A percentile compares a stretch with the other conserved stretches of the same genome.
These are phyloP conservation scores for Oeneis ivallda DNA, from an alignment of 2,888 invertebrate genomes.

Conservation along the genomic window DNA sequence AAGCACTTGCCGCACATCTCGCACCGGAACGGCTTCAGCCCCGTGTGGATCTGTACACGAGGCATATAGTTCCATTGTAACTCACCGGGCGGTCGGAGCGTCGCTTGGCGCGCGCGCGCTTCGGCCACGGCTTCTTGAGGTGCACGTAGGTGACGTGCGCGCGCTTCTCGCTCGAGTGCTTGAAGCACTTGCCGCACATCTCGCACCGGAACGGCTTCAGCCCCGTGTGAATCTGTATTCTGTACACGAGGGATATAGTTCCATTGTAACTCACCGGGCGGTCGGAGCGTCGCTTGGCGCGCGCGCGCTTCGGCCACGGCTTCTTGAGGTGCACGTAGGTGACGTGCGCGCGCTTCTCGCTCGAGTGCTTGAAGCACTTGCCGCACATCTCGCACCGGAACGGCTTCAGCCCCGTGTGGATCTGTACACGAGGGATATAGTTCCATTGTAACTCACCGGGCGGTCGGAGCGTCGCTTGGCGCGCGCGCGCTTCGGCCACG, in stretches of 20 bases:
- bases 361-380: constrained; percentile 69
- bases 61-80: neutral
- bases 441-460: no score
- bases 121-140: constrained; percentile 75
- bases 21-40: constrained; percentile 66
- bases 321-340: constrained; percentile 71
- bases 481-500: constrained; percentile 66
- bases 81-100: constrained; percentile 46
- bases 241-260: constrained; percentile 38
- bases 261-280: constrained; percentile 40
- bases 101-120: constrained; percentile 60
- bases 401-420: constrained; percentile 65
- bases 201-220: constrained; percentile 69
- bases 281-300: constrained; percentile 56
- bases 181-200: constrained; percentile 72
- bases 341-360: constrained; percentile 69
- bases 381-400: constrained; percentile 72
- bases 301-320: constrained; percentile 61
- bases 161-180: constrained; percentile 68
- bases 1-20: constrained; percentile 73
- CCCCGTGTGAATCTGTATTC: constrained; percentile 69
- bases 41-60: constrained; percentile 62
- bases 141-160: constrained; percentile 72
- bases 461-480: no score
- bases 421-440: constrained; percentile 53